Evolutionary conservation across 2,113 vertebrate genomes (phyloP), one percentile per base, ranked within the genome.

Genomic region (Thalassarche chlororhynchos): DNA sequence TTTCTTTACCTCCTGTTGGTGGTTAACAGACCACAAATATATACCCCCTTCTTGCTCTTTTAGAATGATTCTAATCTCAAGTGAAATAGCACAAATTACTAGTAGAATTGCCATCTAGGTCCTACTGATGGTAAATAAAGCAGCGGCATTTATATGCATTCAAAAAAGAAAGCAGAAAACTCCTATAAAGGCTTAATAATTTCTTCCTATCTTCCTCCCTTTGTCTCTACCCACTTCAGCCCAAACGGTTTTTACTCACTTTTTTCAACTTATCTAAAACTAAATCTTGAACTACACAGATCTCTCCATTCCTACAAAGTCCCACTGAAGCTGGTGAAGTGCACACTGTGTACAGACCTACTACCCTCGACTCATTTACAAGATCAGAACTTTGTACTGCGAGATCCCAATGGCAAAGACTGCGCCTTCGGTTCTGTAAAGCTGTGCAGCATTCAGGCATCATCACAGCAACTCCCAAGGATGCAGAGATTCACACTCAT

Each of bases 311-410:
- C 78, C 40, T 6, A 7, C 16, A 2, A 31, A 85, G 25, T 32
- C n/a, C 42, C 19, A 5, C 21, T 15, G 18, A 75, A 36, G 40
- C 6, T 0, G 2, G 0, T 2, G 46, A 58, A 23, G 60, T 0
- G 2, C 8, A 0, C 7, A 2, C 44, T 4, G 17, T 1, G 32
- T 34, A 4, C 10, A 25, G 16, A 38, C 10, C 44, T 10, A 9
- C 32, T 3, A 9, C 51, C 40, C 17, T 24, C 3, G 3, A 3
- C 31, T 38, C 12, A 3, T 4, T 34, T 3, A 2, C 51, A 8
- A 10, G 17, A 5, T 0, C 5, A 49, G 46, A 29, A 34, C 1
- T 4, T 9, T 2, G 32, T 24, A 4, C 12, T 4, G 25, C 1
- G 2, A 42, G 68, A 26, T 29, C 13, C 52, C 2, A 3, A 29